These are phyloP conservation scores for Drosophila gaucha DNA, from an alignment of 2,888 invertebrate genomes.

Conservation along the genomic window DNA sequence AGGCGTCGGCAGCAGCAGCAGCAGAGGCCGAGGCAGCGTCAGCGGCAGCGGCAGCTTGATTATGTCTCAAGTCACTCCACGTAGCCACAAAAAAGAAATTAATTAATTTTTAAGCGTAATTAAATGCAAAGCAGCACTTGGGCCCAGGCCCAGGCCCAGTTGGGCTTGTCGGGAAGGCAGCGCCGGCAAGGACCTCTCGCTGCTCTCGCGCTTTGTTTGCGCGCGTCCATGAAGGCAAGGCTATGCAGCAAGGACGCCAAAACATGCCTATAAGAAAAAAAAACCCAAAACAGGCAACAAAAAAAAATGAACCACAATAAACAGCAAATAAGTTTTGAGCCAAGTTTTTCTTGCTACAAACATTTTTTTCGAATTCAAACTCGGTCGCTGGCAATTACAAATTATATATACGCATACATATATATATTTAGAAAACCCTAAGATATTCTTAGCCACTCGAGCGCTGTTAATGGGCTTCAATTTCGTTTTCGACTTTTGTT, in stretches of 20 bases:
- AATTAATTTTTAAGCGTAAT: conserved; percentile 80
- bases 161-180: conserved; percentile 14
- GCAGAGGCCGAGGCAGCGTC: background rate
- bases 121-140: conserved; percentile 78
- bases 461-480: conserved; percentile 67
- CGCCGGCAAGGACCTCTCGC: conserved; percentile 41
- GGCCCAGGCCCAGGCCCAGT: conserved; percentile 9
- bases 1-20: conserved; percentile 45
- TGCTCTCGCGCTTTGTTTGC: conserved; percentile 36
- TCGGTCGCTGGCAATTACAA: conserved; percentile 47
- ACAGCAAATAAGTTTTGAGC: conserved; percentile 50
- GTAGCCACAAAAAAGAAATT: conserved; percentile 74
- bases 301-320: conserved; percentile 28
- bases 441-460: conserved; percentile 62
- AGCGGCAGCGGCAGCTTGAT: conserved; percentile 58
- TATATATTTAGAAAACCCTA: conserved; percentile 28
- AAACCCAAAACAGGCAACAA: conserved; percentile 13
- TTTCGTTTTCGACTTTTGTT: conserved; percentile 42
- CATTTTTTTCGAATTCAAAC: conserved; percentile 48
- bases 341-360: conserved; percentile 43
- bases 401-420: conserved; percentile 23
- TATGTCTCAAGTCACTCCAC: conserved; percentile 75
- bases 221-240: conserved; percentile 51
- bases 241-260: conserved; percentile 50
- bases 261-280: conserved; percentile 14